Conservation (phyloP, 1,140 invertebrate species). For the Listronotus oregonensis region DNA sequence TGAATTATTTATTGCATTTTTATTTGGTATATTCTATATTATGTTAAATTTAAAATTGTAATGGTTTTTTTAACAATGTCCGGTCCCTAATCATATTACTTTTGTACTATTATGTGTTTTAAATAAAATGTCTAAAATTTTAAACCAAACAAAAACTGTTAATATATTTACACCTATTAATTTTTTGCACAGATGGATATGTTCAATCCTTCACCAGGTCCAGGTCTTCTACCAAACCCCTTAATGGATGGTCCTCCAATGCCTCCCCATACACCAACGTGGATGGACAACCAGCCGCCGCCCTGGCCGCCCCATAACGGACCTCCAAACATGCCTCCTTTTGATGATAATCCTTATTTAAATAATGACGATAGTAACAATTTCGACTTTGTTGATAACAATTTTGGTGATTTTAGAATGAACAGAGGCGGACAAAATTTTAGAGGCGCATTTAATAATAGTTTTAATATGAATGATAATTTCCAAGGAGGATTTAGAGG, state of each 20-base stretch:
- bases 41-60: too few species aligned
- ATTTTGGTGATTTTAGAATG: background rate
- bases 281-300: background rate
- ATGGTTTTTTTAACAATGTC: too few species aligned
- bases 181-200: slow-evolving; percentile 2
- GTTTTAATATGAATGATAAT: slow-evolving; percentile 3
- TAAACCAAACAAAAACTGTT: too few species aligned
- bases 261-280: background rate
- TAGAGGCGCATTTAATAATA: slow-evolving; percentile 1
- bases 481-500: slow-evolving; percentile 13
- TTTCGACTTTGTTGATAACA: background rate
- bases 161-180: too few species aligned
- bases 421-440: slow-evolving; percentile 11
- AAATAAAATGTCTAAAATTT: too few species aligned
- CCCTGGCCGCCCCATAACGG: background rate
- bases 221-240: background rate
- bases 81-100: too few species aligned
- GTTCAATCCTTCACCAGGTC: background rate
- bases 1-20: too few species aligned
- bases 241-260: slow-evolving; percentile 8
- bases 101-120: too few species aligned
- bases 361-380: background rate
- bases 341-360: slow-evolving; percentile 2
- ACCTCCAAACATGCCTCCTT: background rate
- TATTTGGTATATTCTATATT: too few species aligned